Conservation (phyloP, 2,797 vertebrate genomes). For the Notamacropus eugenii region DNA sequence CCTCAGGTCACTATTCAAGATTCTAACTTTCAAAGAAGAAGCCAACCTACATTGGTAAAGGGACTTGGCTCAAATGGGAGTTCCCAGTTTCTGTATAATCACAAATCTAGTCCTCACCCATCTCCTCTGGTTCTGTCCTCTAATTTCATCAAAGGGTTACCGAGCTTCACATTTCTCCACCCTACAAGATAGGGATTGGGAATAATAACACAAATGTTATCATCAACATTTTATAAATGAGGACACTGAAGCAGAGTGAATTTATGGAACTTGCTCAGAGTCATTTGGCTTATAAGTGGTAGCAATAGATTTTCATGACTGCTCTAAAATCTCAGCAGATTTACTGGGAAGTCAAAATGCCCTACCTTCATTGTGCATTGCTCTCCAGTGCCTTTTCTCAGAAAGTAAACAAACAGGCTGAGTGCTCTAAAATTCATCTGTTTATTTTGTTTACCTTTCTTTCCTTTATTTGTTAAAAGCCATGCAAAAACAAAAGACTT, state of each 20-base stretch:
- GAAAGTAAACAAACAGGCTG: neutral
- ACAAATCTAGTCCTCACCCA: neutral
- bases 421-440: neutral
- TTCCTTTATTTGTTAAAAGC: neutral
- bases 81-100: neutral
- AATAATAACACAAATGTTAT: neutral
- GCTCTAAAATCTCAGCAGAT: neutral
- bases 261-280: neutral
- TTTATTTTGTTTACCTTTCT: neutral
- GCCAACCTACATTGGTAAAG: neutral
- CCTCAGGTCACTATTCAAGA: neutral
- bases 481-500: neutral
- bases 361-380: neutral
- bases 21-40: neutral
- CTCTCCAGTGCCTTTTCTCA: neutral
- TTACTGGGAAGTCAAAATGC: neutral
- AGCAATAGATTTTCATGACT: neutral
- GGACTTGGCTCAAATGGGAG: neutral
- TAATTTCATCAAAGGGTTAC: neutral
- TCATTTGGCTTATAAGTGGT: neutral
- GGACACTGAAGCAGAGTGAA: neutral
- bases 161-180: neutral
- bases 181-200: neutral
- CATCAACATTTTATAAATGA: neutral
- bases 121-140: neutral